phyloP scores from a whole-genome alignment of 2,797 vertebrate species.

The Serranus cabrilla region DNA sequence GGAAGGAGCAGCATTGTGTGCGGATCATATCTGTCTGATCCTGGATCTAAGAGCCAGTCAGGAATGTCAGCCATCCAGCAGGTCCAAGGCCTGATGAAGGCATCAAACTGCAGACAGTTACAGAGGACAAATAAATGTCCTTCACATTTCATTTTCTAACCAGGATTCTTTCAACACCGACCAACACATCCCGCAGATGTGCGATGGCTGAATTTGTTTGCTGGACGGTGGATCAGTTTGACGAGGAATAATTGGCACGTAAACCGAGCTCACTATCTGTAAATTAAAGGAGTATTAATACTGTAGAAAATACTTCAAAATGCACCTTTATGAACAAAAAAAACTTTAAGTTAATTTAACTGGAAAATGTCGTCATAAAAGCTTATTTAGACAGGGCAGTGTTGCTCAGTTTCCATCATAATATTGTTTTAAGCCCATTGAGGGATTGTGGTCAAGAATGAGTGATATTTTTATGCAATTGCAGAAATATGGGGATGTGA shows the following conservation, averaged over 20 bases:
- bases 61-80: slow-evolving; percentile 53
- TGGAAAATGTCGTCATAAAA: slow-evolving; percentile 60
- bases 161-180: slow-evolving; percentile 21
- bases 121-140: slow-evolving; percentile 56
- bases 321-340: background rate
- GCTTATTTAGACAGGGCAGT: slow-evolving; percentile 39
- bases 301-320: slow-evolving; percentile 18
- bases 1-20: background rate
- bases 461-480: slow-evolving; percentile 69
- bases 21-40: slow-evolving; percentile 33
- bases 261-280: background rate
- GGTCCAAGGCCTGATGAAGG: slow-evolving; percentile 36
- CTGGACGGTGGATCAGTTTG: slow-evolving; percentile 24
- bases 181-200: slow-evolving; percentile 42
- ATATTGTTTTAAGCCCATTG: slow-evolving; percentile 63
- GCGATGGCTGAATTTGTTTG: slow-evolving; percentile 19
- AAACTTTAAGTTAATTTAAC: slow-evolving; percentile 1
- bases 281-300: slow-evolving; percentile 13
- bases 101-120: slow-evolving; percentile 42
- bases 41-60: slow-evolving; percentile 38
- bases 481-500: slow-evolving; percentile 56
- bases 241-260: slow-evolving; percentile 5
- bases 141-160: slow-evolving; percentile 23
- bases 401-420: slow-evolving; percentile 65
- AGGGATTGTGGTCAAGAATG: slow-evolving; percentile 56